A percentile compares a stretch with the other conserved stretches of the same genome.
Conservation (phyloP, 2,888 invertebrate species). For the Dilophus febrilis region DNA sequence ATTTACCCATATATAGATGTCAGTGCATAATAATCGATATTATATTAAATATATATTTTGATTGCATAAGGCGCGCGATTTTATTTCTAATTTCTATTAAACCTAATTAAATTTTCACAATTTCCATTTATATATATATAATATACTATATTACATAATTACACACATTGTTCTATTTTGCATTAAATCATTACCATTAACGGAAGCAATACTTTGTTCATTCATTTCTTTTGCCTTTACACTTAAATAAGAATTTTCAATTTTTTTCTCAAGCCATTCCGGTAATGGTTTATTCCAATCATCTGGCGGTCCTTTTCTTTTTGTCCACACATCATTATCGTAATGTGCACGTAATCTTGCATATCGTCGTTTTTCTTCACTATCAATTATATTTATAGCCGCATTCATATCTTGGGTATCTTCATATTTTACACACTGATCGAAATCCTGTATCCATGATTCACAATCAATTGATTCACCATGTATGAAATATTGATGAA, state of each 20-base stretch:
- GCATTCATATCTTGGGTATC: constrained; percentile 41
- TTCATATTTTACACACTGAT: constrained; percentile 55
- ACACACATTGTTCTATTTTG: constrained; percentile 13
- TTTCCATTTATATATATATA: too few species aligned
- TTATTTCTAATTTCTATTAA: too few species aligned
- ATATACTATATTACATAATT: constrained; percentile 16
- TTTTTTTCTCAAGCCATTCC: constrained; percentile 49
- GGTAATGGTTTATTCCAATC: constrained; percentile 74
- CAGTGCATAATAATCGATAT: too few species aligned
- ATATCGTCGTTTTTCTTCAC: constrained; percentile 48
- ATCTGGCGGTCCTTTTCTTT: constrained; percentile 50
- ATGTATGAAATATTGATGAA: constrained; percentile 72
- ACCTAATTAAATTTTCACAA: too few species aligned
- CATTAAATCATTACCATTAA: constrained; percentile 10
- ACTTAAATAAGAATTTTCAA: constrained; percentile 48
- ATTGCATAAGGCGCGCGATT: too few species aligned
- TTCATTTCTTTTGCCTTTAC: constrained; percentile 44
- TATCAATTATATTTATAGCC: constrained; percentile 45
- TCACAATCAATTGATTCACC: constrained; percentile 57
- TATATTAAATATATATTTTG: too few species aligned
- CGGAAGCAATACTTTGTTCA: constrained; percentile 20
- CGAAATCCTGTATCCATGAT: constrained; percentile 61
- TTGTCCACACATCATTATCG: constrained; percentile 64
- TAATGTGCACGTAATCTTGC: constrained; percentile 48
- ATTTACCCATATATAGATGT: too few species aligned